Percentiles rank a stretch among this genome's conserved stretches.
Conservation (phyloP, 1,140 invertebrate genomes). For the Aphelenchoides avenae region DNA sequence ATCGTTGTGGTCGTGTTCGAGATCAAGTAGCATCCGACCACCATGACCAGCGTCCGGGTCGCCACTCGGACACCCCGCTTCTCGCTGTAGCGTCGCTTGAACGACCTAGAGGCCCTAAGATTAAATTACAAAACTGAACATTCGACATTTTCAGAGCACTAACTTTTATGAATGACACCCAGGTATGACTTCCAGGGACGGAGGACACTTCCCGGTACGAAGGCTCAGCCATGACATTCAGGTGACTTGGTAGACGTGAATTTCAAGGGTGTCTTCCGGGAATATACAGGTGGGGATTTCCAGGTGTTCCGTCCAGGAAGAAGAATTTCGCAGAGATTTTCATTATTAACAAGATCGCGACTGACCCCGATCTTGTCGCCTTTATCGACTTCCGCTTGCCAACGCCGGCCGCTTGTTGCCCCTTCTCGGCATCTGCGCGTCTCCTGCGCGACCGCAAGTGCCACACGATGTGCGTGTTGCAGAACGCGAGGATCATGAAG, state of each 20-base stretch:
- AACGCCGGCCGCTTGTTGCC: background rate
- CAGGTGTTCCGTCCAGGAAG: too few relatives aligned
- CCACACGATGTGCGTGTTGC: slow-evolving; percentile 43
- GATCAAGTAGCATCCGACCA: slow-evolving; percentile 50
- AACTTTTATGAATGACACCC: background rate
- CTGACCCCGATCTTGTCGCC: too few relatives aligned
- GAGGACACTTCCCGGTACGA: background rate
- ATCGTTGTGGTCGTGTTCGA: slow-evolving; percentile 48
- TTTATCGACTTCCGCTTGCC: slow-evolving; percentile 12
- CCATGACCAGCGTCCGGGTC: slow-evolving; percentile 47
- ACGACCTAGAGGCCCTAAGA: too few relatives aligned
- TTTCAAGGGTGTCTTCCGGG: too few relatives aligned
- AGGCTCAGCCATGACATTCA: background rate
- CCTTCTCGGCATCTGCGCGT: background rate
- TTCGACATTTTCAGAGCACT: background rate
- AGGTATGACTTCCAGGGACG: background rate
- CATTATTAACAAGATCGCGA: too few relatives aligned
- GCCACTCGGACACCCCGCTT: slow-evolving; percentile 49
- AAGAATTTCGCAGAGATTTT: too few relatives aligned
- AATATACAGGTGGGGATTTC: background rate
- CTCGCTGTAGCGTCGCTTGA: slow-evolving; percentile 40
- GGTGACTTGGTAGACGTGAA: background rate
- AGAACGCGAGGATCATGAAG: slow-evolving; percentile 48
- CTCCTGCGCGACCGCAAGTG: slow-evolving; percentile 23
- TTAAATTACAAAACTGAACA: background rate